Evolutionary conservation across 2,888 invertebrate species (phyloP).

Genomic region (Choristoneura rosaceana): DNA sequence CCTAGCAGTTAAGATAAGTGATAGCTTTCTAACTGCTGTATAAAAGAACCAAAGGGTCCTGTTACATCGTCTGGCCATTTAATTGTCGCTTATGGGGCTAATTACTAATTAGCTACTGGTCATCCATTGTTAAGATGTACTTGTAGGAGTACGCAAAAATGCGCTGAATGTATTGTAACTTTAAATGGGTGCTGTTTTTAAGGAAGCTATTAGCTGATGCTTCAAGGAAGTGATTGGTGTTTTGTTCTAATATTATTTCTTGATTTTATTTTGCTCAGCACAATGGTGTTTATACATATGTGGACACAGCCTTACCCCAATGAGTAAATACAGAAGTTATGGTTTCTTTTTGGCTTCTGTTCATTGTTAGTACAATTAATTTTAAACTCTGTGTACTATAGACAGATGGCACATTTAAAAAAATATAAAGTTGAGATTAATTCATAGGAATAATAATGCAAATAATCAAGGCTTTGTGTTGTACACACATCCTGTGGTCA

Average conservation of each 20-base stretch:
- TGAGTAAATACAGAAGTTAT: constrained; percentile 8
- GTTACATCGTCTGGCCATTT: constrained; percentile 66
- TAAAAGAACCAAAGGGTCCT: constrained; percentile 58
- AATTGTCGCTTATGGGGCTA: constrained; percentile 58
- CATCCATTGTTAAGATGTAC: constrained; percentile 6
- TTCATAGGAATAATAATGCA: constrained; percentile 44
- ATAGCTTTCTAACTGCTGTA: constrained; percentile 11
- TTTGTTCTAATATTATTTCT: not conserved
- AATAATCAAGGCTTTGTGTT: constrained; percentile 49
- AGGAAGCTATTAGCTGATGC: not conserved
- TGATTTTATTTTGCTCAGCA: not conserved
- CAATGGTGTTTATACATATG: constrained; percentile 2
- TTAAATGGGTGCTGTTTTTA: not conserved
- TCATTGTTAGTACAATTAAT: not conserved
- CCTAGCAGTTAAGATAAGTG: constrained; percentile 14
- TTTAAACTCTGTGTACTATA: constrained; percentile 41
- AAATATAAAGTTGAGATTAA: constrained; percentile 23
- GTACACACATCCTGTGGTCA: constrained; percentile 56
- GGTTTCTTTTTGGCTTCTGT: not conserved
- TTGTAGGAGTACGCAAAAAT: not conserved
- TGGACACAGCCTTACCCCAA: constrained; percentile 10
- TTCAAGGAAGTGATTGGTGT: not conserved
- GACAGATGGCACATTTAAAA: constrained; percentile 26
- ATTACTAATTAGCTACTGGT: constrained; percentile 50
- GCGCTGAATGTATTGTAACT: not conserved